Evolutionary conservation across 2,888 invertebrate species (phyloP), one percentile per base, ranked within the genome.

Genomic region (Mayetiola destructor): DNA sequence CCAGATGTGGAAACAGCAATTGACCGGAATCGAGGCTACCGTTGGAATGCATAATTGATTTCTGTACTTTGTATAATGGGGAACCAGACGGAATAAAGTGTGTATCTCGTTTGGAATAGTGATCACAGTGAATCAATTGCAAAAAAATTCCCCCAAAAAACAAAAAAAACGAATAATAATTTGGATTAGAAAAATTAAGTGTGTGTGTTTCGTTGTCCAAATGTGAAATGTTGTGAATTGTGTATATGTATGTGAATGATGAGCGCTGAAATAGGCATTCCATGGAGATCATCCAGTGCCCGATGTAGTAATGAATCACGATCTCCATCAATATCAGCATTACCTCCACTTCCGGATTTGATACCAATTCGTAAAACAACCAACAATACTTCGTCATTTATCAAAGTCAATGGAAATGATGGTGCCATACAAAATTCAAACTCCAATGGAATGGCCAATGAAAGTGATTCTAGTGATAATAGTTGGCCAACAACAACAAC

Each of bases 271-370:
- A 55, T 58, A 36, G 55, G 58, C 54, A 55, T 55, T 55, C 58
- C 55, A 32, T 58, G 58, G 58, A 32, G 55, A 42, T 42, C 48
- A 35, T 20, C 39, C 3, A n/a, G n/a, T n/a, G 58, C 42, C 27
- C 37, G 32, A 18, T 39, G 58, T 20, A 39, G 39, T 36, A 30
- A 32, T 57, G 57, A 52, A 32, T 56, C 59, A 52, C 35, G 59
- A 53, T 36, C 61, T 55, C 57, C 58, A 30, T 59, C 59, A 20
- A 21, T 59, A 39, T 40, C 59, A 35, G 61, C 61, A 40, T 58
- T 63, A 42, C 63, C 63, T 56, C 63, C 63, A 55, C 56, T 63
- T 42, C 63, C 63, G 10, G 63, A 61, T 58, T 59, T 63, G 57
- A 63, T 63, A 39, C 63, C 63, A 29, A 61, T 63, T 36, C 59